These are phyloP conservation scores for Agelastica alni DNA, from an alignment of 2,888 invertebrate genomes.

Conservation along the genomic window DNA sequence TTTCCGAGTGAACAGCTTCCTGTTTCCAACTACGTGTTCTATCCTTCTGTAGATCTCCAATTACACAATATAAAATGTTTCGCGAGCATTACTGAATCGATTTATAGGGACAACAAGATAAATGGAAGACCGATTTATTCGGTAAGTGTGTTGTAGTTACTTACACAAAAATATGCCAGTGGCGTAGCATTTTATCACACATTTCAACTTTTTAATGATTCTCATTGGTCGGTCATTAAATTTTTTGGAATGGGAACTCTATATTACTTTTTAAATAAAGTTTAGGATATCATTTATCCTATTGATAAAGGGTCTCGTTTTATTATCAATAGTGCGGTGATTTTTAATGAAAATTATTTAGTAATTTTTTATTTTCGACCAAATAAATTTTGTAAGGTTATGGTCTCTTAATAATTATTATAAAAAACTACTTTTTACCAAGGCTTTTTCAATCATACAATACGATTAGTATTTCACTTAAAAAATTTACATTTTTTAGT, in stretches of 20 bases:
- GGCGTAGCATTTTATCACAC: background rate
- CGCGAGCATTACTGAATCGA: constrained; percentile 28
- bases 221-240: too few relatives aligned
- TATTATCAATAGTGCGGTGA: too few relatives aligned
- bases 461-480: too few relatives aligned
- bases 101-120: constrained; percentile 41
- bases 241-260: too few relatives aligned
- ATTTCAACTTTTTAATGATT: background rate
- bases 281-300: too few relatives aligned
- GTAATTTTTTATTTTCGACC: background rate
- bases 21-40: constrained; percentile 19
- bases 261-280: too few relatives aligned
- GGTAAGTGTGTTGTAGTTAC: constrained; percentile 42
- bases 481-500: too few relatives aligned
- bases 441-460: too few relatives aligned
- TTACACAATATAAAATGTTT: constrained; percentile 33
- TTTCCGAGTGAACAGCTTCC: constrained; percentile 20
- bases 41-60: constrained; percentile 30
- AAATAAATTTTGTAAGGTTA: constrained; percentile 1
- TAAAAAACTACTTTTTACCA: too few relatives aligned
- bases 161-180: constrained; percentile 34
- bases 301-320: background rate
- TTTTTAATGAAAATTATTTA: too few relatives aligned
- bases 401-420: too few relatives aligned
- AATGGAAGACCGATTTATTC: constrained; percentile 41